phyloP scores from a whole-genome alignment of 30 jellyfish, hydroid and myxozoan species.

The Morbakka virulenta region DNA sequence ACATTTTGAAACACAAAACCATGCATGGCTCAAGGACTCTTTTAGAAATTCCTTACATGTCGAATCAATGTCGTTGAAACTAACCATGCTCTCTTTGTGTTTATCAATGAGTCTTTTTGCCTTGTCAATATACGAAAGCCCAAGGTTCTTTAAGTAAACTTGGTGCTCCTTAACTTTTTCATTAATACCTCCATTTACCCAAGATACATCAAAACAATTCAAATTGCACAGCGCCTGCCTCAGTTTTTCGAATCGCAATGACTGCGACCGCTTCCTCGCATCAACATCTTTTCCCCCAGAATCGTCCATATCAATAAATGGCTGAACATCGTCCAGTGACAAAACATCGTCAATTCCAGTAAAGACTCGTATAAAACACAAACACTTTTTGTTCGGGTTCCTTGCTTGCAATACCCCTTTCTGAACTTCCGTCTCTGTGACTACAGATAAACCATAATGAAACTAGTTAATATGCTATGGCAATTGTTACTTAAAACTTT shows the following conservation, averaged over 20 bases:
- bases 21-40: not conserved
- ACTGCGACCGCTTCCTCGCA: not conserved
- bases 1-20: slow-evolving; percentile 35
- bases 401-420: not conserved
- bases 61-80: not conserved
- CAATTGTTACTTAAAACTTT: too few species aligned
- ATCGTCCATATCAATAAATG: not conserved
- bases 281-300: not conserved
- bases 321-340: not conserved
- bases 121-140: not conserved
- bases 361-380: not conserved
- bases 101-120: not conserved
- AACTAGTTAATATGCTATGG: not conserved
- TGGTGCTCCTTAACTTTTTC: not conserved
- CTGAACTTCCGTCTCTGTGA: not conserved
- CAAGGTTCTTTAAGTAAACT: not conserved
- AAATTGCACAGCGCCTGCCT: not conserved
- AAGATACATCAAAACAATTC: not conserved
- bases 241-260: not conserved
- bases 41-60: not conserved
- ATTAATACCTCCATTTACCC: not conserved
- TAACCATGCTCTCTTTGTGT: too few species aligned
- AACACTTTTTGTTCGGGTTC: not conserved
- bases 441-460: not conserved
- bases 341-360: not conserved